Evolutionary conservation across 2,888 invertebrate species (phyloP).

Genomic region (Scaeva pyrastri): DNA sequence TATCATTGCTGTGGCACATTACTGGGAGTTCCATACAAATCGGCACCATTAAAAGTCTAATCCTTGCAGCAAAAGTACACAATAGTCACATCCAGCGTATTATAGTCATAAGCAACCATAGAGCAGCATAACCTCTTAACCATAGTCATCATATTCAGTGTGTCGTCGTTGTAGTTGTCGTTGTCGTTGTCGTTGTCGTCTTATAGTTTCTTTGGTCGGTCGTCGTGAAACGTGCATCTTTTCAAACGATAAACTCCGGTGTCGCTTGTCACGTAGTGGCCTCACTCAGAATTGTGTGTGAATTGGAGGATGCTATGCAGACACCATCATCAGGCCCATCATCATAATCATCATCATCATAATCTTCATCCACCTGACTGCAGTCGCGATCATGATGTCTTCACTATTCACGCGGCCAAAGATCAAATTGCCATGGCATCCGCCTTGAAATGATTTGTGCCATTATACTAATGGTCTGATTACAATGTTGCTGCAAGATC

Average conservation of each 20-base stretch:
- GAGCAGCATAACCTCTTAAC: conserved; percentile 3
- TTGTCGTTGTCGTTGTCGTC: conserved; percentile 6
- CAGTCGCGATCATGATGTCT: conserved; percentile 71
- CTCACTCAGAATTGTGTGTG: conserved; percentile 66
- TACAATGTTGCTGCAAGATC: conserved; percentile 67
- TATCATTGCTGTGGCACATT: conserved; percentile 61
- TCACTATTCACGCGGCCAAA: conserved; percentile 68
- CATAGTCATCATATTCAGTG: conserved; percentile 17
- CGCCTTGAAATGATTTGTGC: conserved; percentile 71
- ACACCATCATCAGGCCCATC: conserved; percentile 53
- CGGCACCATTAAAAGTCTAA: conserved; percentile 67
- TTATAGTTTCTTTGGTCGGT: neutral
- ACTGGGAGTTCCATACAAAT: conserved; percentile 65
- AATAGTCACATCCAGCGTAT: conserved; percentile 49
- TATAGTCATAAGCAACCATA: conserved; percentile 33
- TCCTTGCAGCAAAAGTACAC: conserved; percentile 60
- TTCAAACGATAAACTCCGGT: conserved; percentile 66
- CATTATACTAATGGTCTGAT: conserved; percentile 73
- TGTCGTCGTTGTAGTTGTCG: neutral
- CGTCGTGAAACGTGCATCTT: conserved; percentile 75
- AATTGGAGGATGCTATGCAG: conserved; percentile 68
- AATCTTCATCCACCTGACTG: conserved; percentile 58
- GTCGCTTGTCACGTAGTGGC: conserved; percentile 72
- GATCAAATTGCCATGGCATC: conserved; percentile 73
- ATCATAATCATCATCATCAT: conserved; percentile 30